Evolutionary conservation across 2,797 vertebrate genomes (phyloP), one percentile per base, ranked within the genome.

Genomic region (Labeo calbasu): DNA sequence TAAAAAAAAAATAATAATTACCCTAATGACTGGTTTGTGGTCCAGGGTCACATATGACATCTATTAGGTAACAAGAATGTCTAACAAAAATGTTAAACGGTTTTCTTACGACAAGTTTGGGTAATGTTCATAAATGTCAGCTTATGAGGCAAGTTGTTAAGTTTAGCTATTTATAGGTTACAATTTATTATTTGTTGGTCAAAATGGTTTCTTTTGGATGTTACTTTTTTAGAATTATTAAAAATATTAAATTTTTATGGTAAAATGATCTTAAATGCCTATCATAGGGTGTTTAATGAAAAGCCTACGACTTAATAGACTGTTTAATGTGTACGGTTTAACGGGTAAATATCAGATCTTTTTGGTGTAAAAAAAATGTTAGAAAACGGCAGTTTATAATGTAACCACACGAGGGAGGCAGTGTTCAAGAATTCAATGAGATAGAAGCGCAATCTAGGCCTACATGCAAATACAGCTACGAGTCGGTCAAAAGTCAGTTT

Each of bases 361-460:
- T 70, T 70, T 17, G 73, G 53, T 15, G 19, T 76, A 11, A 48
- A 70, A 48, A 46, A 17, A 9, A 2, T 10, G 43, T 17, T 11
- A 25, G 17, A 68, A 28, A 83, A 40, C 12, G 40, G 43, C 63
- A 61, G 53, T 72, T 79, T 72, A 21, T 6, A 32, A 65, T 63
- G 0, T 51, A 13, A 72, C 76, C 83, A 72, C 76, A 63, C 17
- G 76, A 63, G 51, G 76, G 83, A 71, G 83, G 14, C 76, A 21
- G 28, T 79, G 15, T 0, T 72, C 23, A n/a, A 79, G 77, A 65
- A 65, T 61, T 84, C 21, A 77, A 3, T 46, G 11, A 13, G 2
- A 15, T 66, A 72, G 7, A n/a, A 46, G 40, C 3, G 4, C 10
- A 7, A 14, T 23, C 28, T 4, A 46, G 43, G 43, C 43, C 43